These are phyloP conservation scores for Chaetops frenatus DNA, from an alignment of 2,113 vertebrate genomes.

Conservation along the genomic window DNA sequence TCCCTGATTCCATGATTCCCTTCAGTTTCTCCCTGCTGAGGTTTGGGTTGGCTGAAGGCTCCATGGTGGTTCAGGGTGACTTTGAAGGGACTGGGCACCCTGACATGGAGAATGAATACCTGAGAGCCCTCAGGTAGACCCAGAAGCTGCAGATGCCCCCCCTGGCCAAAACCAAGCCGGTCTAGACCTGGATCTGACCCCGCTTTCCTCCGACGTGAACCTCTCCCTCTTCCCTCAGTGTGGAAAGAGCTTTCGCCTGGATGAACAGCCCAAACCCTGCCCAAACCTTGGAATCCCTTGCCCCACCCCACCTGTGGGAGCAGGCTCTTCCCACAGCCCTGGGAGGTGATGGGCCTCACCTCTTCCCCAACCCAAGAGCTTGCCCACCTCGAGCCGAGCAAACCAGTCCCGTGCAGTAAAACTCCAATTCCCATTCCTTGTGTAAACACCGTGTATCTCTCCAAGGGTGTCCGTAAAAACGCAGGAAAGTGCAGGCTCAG, in stretches of 20 bases:
- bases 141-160: background rate
- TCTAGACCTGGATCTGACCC: background rate
- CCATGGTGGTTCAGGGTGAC: background rate
- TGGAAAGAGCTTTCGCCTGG: background rate
- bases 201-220: background rate
- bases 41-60: background rate
- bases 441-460: constrained; percentile 58
- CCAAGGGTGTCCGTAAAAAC: constrained; percentile 30
- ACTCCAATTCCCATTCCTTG: constrained; percentile 46
- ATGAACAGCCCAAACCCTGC: background rate
- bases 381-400: background rate
- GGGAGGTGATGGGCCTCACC: background rate
- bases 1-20: background rate
- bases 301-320: background rate
- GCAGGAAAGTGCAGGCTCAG: constrained; percentile 35
- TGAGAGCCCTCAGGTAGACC: background rate
- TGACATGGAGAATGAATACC: background rate
- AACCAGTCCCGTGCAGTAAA: background rate
- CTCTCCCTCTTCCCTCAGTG: background rate
- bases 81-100: background rate
- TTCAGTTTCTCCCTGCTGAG: background rate
- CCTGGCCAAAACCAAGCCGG: background rate
- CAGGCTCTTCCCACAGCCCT: background rate
- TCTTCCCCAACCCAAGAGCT: background rate
- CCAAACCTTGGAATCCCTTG: background rate